Conservation (phyloP, 2,888 invertebrate species). For the Caenorhabditis panamensis region DNA sequence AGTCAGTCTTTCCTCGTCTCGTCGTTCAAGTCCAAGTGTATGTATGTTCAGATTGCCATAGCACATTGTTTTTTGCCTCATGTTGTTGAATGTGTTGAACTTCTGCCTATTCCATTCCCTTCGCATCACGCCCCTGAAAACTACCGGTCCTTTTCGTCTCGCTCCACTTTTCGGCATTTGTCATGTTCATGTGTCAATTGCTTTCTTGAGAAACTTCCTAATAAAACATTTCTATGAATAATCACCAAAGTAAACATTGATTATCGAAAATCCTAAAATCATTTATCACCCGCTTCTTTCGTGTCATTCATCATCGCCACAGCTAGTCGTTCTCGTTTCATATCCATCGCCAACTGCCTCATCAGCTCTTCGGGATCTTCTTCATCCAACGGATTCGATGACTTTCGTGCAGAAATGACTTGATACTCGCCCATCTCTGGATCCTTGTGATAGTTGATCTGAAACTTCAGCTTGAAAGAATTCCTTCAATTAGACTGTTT, state of each 20-base stretch:
- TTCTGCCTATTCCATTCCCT: constrained; percentile 2
- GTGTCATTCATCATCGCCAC: constrained; percentile 52
- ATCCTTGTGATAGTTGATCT: constrained; percentile 62
- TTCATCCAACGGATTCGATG: background rate
- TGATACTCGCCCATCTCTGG: constrained; percentile 65
- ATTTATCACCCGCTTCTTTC: constrained; percentile 17
- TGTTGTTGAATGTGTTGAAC: constrained; percentile 18
- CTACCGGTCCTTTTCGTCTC: constrained; percentile 30
- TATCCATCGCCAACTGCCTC: constrained; percentile 49
- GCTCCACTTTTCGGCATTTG: background rate
- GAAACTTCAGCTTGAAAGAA: too few relatives aligned
- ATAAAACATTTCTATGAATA: constrained; percentile 2
- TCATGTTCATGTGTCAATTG: background rate
- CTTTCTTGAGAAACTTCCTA: background rate
- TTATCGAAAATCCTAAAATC: background rate
- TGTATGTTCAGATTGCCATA: constrained; percentile 57
- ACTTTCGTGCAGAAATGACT: constrained; percentile 69
- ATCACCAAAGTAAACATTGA: too few relatives aligned
- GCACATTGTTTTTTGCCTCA: constrained; percentile 2
- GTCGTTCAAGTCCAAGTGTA: constrained; percentile 19
- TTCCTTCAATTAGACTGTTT: too few relatives aligned
- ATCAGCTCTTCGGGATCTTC: constrained; percentile 60
- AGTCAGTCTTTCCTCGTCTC: constrained; percentile 29
- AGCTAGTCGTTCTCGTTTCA: constrained; percentile 54
- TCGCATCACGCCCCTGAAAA: too few relatives aligned